Evolutionary conservation across 1,140 invertebrate genomes (phyloP).

Genomic region (Hypsibius dujardini): DNA sequence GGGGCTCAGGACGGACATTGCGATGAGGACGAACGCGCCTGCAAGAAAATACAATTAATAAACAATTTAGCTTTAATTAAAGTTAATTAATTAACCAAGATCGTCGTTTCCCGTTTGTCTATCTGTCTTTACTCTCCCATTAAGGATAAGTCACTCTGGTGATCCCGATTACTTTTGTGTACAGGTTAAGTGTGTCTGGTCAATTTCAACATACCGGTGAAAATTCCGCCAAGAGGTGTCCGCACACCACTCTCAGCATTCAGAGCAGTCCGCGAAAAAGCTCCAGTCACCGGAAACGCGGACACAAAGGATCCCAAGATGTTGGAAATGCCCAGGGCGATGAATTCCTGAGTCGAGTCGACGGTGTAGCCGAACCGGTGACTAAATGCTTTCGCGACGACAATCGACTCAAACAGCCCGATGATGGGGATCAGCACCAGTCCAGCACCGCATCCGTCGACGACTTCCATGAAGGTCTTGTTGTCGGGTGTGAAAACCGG

Average conservation of each 20-base stretch:
- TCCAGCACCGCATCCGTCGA: slow-evolving; percentile 48
- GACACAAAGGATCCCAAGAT: slow-evolving; percentile 51
- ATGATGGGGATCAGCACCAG: slow-evolving; percentile 56
- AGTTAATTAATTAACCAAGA: too few relatives aligned
- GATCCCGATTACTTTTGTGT: too few relatives aligned
- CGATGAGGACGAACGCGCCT: slow-evolving; percentile 20
- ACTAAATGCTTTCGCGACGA: slow-evolving; percentile 57
- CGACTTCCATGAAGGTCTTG: slow-evolving; percentile 36
- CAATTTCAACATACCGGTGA: slow-evolving; percentile 35
- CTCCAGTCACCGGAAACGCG: slow-evolving; percentile 57
- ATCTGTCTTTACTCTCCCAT: too few relatives aligned
- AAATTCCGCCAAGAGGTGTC: slow-evolving; percentile 52
- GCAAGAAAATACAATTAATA: slow-evolving; percentile 17
- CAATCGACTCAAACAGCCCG: slow-evolving; percentile 56
- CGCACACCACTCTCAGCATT: slow-evolving; percentile 53
- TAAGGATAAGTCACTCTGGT: too few relatives aligned
- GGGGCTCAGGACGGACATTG: slow-evolving; percentile 17
- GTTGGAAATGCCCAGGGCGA: slow-evolving; percentile 52
- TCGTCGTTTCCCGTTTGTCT: too few relatives aligned
- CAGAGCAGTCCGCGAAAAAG: slow-evolving; percentile 57
- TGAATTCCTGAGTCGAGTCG: slow-evolving; percentile 43
- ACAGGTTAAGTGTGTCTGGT: too few relatives aligned
- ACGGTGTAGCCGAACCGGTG: neutral
- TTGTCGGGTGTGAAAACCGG: neutral
- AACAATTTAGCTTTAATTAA: too few relatives aligned